Evolutionary conservation across 2,797 vertebrate species (phyloP).

Genomic region (Cichlasoma orientale): DNA sequence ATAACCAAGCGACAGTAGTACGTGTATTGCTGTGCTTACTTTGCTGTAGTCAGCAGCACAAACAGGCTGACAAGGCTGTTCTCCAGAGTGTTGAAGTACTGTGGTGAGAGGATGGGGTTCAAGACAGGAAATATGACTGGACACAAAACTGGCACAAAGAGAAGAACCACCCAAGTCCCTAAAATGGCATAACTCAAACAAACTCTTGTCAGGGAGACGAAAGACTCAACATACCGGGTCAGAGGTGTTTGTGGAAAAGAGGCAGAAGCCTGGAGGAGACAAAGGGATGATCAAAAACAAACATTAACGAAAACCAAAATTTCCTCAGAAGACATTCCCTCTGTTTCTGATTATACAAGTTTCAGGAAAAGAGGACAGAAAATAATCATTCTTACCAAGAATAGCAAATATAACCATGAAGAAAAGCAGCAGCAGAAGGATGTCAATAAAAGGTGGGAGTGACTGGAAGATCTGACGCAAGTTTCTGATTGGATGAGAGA

Average conservation of each 20-base stretch:
- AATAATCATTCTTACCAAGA: conserved; percentile 83
- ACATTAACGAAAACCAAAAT: neutral
- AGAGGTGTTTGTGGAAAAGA: conserved; percentile 91
- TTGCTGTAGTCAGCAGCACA: conserved; percentile 96
- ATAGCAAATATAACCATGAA: conserved; percentile 99
- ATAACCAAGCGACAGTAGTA: neutral
- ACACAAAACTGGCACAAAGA: conserved; percentile 13
- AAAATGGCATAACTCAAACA: conserved; percentile 13
- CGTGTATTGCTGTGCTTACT: conserved; percentile 82
- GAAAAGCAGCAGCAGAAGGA: conserved; percentile 95
- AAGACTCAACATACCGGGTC: conserved; percentile 87
- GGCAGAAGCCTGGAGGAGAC: conserved; percentile 87
- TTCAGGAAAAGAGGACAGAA: neutral
- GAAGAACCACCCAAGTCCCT: neutral
- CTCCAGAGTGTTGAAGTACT: conserved; percentile 97
- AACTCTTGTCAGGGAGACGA: conserved; percentile 14
- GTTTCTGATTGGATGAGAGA: conserved; percentile 83
- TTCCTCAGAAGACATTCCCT: neutral
- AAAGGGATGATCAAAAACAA: conserved; percentile 19
- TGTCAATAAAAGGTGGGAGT: conserved; percentile 98
- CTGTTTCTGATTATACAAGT: neutral
- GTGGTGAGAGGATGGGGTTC: conserved; percentile 38
- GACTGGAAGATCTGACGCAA: conserved; percentile 99
- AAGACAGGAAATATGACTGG: conserved; percentile 36
- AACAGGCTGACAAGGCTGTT: conserved; percentile 98